Percentiles rank a stretch among this genome's conserved stretches.
Conservation (phyloP, 2,797 vertebrate species). For the Crocidura indochinensis region DNA sequence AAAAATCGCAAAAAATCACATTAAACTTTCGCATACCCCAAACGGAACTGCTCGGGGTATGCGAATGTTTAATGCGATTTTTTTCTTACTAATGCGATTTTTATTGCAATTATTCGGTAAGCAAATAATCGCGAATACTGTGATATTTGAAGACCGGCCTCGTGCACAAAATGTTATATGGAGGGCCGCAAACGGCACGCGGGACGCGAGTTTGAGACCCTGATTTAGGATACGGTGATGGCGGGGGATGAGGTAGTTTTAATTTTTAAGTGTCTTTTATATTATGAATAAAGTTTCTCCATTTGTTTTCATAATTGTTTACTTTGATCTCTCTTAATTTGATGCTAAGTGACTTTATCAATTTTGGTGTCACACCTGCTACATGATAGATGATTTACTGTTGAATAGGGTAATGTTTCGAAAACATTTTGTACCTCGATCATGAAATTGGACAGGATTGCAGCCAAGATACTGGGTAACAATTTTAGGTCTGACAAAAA, state of each 20-base stretch:
- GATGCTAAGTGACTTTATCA: not conserved
- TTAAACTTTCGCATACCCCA: no score
- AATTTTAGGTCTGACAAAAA: slow-evolving; percentile 6
- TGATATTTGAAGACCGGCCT: no score
- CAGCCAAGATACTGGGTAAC: not conserved
- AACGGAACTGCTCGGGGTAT: no score
- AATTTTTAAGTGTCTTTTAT: not conserved
- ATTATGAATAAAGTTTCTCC: not conserved
- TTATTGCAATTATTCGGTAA: no score
- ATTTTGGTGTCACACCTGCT: not conserved
- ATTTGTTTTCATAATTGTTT: not conserved
- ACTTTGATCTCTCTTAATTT: not conserved
- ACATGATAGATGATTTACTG: not conserved
- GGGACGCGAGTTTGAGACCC: no score
- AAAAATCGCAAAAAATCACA: no score
- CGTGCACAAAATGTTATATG: no score
- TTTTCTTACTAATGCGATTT: no score
- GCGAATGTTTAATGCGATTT: no score
- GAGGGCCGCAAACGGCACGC: no score
- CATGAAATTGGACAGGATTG: not conserved
- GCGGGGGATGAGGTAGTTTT: not conserved
- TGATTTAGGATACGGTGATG: no score
- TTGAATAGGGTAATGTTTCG: not conserved
- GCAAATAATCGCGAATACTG: no score
- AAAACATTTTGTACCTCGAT: fast-evolving